Evolutionary conservation across 2,113 vertebrate species (phyloP), one percentile per base, ranked within the genome.

Genomic region (Nycticorax nycticorax): DNA sequence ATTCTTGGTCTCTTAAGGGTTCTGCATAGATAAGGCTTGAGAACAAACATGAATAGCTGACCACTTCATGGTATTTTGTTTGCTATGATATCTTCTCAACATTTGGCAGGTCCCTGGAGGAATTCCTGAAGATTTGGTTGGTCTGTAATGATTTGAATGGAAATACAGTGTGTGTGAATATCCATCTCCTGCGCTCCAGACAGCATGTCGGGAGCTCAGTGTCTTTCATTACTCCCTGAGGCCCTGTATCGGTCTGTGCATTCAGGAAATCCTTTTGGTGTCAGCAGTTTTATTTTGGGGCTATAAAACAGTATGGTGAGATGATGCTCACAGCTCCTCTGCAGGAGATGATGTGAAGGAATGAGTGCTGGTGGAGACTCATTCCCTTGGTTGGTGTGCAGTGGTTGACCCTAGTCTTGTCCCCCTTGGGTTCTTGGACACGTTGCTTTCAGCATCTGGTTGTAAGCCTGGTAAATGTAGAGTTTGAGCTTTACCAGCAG

Each of bases 191-290:
- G 59, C 9, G 11, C 43, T 92, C 11, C 33, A 53, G 62, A 20
- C 20, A 56, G 15, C 18, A 3, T 10, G 16, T 84, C 4, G 24
- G 67, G 41, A 80, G 6, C 15, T 2, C 0, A 1, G 9, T 50
- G 41, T 53, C 50, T 41, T 53, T 71, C 21, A 24, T 8, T 75
- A 6, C 18, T 79, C 33, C 41, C 48, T 48, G n/a, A 83, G n/a
- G 37, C 18, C 10, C 22, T 71, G 47, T 30, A 48, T 74, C 48
- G 56, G 71, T 14, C 20, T 52, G 19, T 41, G 9, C 27, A 12
- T 64, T 66, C 35, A 62, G 45, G n/a, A 76, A 60, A 56, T 53
- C 7, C 5, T 64, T 60, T n/a, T 41, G 41, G 21, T 80, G 23
- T 50, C 45, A 18, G 11, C 18, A 64, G 3, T 73, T 68, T 68